phyloP scores from a whole-genome alignment of 2,113 vertebrate genomes.

The Xenotilapia flavipinnis region DNA sequence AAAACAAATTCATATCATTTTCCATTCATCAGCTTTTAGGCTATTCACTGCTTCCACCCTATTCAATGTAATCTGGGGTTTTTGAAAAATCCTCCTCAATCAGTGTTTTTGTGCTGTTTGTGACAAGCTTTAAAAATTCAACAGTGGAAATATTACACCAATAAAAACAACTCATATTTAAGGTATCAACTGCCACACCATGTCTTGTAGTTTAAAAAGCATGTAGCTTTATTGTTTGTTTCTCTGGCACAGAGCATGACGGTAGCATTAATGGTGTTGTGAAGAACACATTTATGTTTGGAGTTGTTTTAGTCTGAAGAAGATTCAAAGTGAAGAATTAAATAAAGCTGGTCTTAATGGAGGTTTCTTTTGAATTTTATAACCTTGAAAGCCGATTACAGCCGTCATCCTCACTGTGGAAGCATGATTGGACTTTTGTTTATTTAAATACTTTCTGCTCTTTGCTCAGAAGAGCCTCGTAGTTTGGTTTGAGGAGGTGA shows the following conservation, averaged over 20 bases:
- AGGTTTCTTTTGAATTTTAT: neutral
- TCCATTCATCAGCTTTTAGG: neutral
- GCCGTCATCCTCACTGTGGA: fast-evolving
- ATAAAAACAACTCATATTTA: neutral
- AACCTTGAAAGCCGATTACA: fast-evolving
- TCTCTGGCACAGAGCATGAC: neutral
- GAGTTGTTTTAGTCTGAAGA: neutral
- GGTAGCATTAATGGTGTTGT: fast-evolving
- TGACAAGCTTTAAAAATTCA: neutral
- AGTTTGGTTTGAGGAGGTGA: neutral
- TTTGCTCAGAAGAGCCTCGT: neutral
- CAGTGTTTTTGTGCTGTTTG: neutral
- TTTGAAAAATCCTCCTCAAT: neutral
- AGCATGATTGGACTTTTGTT: neutral
- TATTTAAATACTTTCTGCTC: neutral
- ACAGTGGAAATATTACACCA: neutral
- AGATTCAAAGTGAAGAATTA: neutral
- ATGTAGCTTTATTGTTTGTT: neutral
- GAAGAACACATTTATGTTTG: neutral
- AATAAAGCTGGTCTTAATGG: neutral
- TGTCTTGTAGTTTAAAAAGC: neutral
- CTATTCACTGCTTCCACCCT: neutral
- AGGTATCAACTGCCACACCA: fast-evolving
- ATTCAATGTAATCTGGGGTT: neutral
- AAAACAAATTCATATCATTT: neutral